These are phyloP conservation scores for Pachliopta kotzebuea DNA, from an alignment of 2,888 invertebrate genomes.

Conservation along the genomic window DNA sequence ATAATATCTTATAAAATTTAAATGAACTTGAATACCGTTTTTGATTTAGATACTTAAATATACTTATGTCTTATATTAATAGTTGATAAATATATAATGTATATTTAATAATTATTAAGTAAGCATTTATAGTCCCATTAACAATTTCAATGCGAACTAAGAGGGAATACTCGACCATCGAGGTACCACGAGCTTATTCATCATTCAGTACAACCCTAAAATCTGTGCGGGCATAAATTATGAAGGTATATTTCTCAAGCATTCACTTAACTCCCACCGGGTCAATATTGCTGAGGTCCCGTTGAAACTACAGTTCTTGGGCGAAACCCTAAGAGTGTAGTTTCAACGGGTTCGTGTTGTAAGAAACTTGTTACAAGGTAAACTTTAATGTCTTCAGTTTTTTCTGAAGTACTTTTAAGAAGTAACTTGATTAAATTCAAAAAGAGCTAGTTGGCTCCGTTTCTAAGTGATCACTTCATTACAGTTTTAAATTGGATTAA, in stretches of 20 bases:
- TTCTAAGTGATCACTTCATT: not conserved
- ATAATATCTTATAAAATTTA: not conserved
- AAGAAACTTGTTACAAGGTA: slow-evolving; percentile 4
- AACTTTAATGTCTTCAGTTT: not conserved
- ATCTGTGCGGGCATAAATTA: slow-evolving; percentile 25
- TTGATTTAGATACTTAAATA: too few species aligned
- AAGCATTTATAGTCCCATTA: not conserved
- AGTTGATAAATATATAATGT: not conserved
- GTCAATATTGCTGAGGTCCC: slow-evolving; percentile 14
- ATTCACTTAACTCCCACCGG: slow-evolving; percentile 23
- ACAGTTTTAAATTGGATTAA: not conserved
- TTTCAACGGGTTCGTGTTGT: not conserved
- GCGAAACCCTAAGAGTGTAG: not conserved
- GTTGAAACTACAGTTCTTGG: slow-evolving; percentile 23
- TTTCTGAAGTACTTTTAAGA: not conserved
- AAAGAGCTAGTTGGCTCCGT: not conserved
- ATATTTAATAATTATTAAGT: not conserved
- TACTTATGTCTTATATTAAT: too few species aligned
- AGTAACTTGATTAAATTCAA: too few species aligned
- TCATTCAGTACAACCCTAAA: slow-evolving; percentile 16
- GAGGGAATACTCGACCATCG: not conserved
- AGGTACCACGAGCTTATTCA: slow-evolving; percentile 8
- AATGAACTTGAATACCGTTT: not conserved
- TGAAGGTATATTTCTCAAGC: slow-evolving; percentile 21
- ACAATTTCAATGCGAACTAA: not conserved